Base-by-base conservation (phyloP, 2,888 invertebrate genomes). In the Drosophila anceps region DNA sequence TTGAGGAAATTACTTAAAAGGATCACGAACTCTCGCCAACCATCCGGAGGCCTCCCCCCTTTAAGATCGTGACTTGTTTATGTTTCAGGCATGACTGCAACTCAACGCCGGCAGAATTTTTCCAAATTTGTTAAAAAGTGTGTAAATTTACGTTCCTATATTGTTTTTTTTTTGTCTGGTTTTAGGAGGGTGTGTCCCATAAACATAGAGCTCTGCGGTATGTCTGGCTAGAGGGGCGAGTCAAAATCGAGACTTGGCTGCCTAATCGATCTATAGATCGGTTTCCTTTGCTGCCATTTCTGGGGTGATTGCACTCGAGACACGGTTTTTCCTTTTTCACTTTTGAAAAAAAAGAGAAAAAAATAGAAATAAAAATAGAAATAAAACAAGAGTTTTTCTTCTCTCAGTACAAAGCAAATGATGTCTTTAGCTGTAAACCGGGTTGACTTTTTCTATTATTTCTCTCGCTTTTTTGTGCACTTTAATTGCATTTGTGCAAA, bases 121-220 rank as follows among this genome's bases (percentile, higher is more conserved):
- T 65, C 70, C 84, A 86, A 88, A 87, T 87, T 87, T 87, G 86
- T 87, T 84, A 82, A 81, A 88, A 87, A 87, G 75, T 87, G 86
- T 84, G 89, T 87, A 87, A 82, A 87, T 87, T 87, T 81, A 81
- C 79, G 82, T 87, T 74, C 63, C 43, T 75, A 83, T 81, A 33
- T 48, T 54, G 72, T 53, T 54, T 50, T 29, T 59, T 15, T 46
- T 18, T 57, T 41, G 60, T 61, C 55, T 33, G 50, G 55, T 33
- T 59, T 68, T 35, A 61, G 66, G 69, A 81, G 88, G 88, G 88
- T 90, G 90, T 90, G 88, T 90, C 84, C 82, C 80, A 74, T 83
- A 79, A 87, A 85, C 82, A 85, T 81, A 80, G 73, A 73, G 65
- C 85, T 68, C 77, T 83, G 83, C 77, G 83, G 83, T 81, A 70